Percentiles rank a stretch among this genome's conserved stretches.
phyloP scores from a whole-genome alignment of 2,888 invertebrate species.

The Blomia tropicalis region DNA sequence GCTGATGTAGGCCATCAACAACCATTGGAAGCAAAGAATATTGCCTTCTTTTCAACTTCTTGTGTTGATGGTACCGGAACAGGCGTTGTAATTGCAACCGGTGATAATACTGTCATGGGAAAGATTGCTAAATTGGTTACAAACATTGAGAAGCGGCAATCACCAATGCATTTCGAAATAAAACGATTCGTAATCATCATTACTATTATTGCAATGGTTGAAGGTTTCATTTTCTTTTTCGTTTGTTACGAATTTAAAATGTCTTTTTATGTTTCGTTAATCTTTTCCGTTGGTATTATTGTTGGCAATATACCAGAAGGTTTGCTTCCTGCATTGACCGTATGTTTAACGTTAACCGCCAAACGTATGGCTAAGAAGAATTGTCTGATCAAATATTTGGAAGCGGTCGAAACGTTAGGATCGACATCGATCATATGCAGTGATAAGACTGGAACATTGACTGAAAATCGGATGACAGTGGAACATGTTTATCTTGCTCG shows the following conservation, averaged over 20 bases:
- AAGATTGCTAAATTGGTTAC: conserved; percentile 33
- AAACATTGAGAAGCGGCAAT: conserved; percentile 36
- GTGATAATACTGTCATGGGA: conserved; percentile 34
- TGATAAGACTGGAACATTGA: conserved; percentile 55
- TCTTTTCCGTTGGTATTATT: conserved; percentile 16
- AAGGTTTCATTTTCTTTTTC: conserved; percentile 28
- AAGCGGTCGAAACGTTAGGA: conserved; percentile 42
- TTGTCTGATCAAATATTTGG: conserved; percentile 54
- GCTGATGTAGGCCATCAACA: conserved; percentile 59
- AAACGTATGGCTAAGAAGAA: conserved; percentile 58
- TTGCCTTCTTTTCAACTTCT: conserved; percentile 89
- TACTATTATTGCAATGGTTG: conserved; percentile 27
- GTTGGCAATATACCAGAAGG: conserved; percentile 28
- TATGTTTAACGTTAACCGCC: conserved; percentile 42
- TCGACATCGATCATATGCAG: conserved; percentile 53
- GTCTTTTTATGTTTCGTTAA: conserved; percentile 31
- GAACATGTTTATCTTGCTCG: conserved; percentile 37
- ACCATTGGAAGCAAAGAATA: conserved; percentile 83
- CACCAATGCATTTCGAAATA: conserved; percentile 43
- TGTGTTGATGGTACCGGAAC: conserved; percentile 55
- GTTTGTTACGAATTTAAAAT: conserved; percentile 19
- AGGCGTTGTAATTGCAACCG: conserved; percentile 34
- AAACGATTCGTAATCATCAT: conserved; percentile 42
- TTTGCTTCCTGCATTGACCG: conserved; percentile 31
- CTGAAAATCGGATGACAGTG: conserved; percentile 43